phyloP scores from a whole-genome alignment of 2,113 vertebrate species.

The Hippolais icterina region DNA sequence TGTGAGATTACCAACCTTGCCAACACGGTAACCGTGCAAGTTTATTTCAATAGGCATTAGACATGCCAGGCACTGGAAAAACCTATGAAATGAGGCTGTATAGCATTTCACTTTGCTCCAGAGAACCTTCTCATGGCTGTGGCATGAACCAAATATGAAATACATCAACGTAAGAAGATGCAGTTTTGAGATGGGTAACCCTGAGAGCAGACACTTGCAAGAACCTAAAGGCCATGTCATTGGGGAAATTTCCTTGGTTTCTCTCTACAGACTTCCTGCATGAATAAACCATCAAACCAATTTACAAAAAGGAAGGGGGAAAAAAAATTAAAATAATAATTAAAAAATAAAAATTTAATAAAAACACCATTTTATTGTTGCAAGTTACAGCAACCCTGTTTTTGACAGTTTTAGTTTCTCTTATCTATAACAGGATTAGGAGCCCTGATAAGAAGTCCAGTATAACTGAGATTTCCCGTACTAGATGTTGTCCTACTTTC shows the following conservation, averaged over 20 bases:
- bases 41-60: neutral
- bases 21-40: neutral
- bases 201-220: neutral
- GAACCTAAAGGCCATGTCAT: neutral
- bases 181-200: neutral
- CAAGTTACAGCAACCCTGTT: neutral
- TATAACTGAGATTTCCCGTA: neutral
- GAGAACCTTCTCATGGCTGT: neutral
- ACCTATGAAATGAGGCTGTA: neutral
- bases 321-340: too few species aligned
- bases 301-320: neutral
- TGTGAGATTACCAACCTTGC: neutral
- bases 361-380: neutral
- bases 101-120: neutral
- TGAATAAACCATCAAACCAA: neutral
- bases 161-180: neutral
- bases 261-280: neutral
- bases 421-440: conserved; percentile 25
- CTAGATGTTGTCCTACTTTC: neutral
- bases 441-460: neutral
- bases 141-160: neutral
- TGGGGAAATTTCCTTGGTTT: neutral
- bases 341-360: too few species aligned
- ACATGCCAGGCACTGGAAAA: neutral
- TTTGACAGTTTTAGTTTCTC: conserved; percentile 30